These are phyloP conservation scores for Otis tarda DNA, from an alignment of 2,113 vertebrate genomes.

Conservation along the genomic window DNA sequence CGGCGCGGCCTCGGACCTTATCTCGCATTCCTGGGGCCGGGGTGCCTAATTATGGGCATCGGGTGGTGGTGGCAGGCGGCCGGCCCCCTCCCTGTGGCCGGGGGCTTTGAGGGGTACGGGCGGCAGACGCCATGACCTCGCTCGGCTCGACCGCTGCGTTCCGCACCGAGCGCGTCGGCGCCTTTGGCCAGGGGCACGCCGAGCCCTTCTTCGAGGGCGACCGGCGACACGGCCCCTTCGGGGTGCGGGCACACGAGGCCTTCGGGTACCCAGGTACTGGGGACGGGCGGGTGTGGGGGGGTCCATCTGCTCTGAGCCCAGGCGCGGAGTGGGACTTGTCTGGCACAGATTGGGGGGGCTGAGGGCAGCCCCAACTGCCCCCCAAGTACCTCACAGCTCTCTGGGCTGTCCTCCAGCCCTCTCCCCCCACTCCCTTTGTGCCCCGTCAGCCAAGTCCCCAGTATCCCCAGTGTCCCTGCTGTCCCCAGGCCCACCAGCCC, in stretches of 20 bases:
- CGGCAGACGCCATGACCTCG: conserved; percentile 67
- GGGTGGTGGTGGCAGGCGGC: not conserved
- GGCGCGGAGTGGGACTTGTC: fast-evolving
- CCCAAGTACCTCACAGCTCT: not conserved
- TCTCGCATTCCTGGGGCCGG: conserved; percentile 53
- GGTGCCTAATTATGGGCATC: conserved; percentile 70
- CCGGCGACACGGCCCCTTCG: conserved; percentile 5
- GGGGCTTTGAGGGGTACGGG: not conserved
- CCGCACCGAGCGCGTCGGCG: conserved; percentile 67
- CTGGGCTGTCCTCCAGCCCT: not conserved
- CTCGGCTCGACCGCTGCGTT: conserved; percentile 64
- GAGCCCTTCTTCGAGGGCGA: conserved; percentile 62
- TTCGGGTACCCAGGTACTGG: conserved; percentile 60
- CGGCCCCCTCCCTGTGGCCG: not conserved
- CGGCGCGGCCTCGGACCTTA: conserved; percentile 4
- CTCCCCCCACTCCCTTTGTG: not conserved
- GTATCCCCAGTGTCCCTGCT: not conserved
- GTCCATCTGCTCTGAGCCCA: not conserved
- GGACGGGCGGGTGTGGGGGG: not conserved
- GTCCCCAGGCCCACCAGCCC: not conserved
- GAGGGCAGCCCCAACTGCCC: not conserved
- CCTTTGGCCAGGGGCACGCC: conserved; percentile 26
- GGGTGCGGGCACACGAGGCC: conserved; percentile 58
- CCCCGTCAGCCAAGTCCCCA: too few species aligned
- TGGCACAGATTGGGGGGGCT: not conserved